A percentile compares a stretch with the other conserved stretches of the same genome.
Conservation (phyloP, 1,140 invertebrate species). For the Pseudoatta argentina region DNA sequence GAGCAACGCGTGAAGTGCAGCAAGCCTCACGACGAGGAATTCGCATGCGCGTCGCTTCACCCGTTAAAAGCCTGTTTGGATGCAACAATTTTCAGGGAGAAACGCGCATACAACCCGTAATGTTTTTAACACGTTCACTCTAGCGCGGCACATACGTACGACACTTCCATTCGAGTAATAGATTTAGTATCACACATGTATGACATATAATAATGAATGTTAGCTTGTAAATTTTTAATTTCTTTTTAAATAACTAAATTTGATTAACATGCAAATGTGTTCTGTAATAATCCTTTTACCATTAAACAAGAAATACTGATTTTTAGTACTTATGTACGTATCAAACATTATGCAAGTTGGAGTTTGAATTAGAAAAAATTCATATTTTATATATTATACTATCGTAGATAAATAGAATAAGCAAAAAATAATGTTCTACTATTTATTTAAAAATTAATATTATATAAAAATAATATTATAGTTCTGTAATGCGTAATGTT, state of each 20-base stretch:
- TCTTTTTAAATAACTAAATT: background rate
- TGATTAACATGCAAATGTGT: background rate
- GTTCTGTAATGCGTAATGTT: background rate
- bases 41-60: constrained; percentile 38
- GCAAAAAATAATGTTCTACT: background rate
- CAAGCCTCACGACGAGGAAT: constrained; percentile 27
- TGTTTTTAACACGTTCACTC: constrained; percentile 47
- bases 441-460: constrained; percentile 20
- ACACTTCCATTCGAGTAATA: constrained; percentile 38
- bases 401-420: background rate
- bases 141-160: constrained; percentile 22
- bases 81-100: constrained; percentile 42
- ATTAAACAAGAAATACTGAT: background rate
- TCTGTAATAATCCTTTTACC: background rate
- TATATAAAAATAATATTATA: background rate
- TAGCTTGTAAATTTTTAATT: background rate
- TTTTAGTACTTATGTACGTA: background rate
- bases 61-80: constrained; percentile 50
- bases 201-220: background rate
- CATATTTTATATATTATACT: background rate
- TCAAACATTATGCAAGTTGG: background rate
- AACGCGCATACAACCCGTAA: constrained; percentile 30
- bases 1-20: constrained; percentile 4
- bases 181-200: constrained; percentile 25
- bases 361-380: background rate